These are phyloP conservation scores for Pomacea maculata DNA, from an alignment of 1,140 invertebrate genomes.

Conservation along the genomic window DNA sequence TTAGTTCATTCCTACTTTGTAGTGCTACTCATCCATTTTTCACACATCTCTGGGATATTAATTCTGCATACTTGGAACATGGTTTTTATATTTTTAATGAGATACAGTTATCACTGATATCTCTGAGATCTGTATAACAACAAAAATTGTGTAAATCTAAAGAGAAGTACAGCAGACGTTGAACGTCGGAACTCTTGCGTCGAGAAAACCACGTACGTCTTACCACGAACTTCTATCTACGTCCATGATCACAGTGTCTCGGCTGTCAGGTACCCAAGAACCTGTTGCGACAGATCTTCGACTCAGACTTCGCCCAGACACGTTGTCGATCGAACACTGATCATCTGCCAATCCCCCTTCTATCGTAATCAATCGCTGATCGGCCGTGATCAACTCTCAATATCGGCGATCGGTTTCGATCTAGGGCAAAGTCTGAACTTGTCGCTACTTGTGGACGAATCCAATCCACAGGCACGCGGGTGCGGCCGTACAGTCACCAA, in stretches of 20 bases:
- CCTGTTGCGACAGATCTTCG: neutral
- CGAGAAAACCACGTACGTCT: neutral
- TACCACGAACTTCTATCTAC: neutral
- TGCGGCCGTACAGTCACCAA: neutral
- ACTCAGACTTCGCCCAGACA: neutral
- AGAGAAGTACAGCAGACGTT: neutral
- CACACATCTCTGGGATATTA: too few species aligned
- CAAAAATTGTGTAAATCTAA: neutral
- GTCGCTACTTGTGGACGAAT: neutral
- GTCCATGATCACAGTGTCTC: neutral
- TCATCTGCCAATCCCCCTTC: neutral
- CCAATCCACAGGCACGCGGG: neutral
- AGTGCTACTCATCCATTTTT: too few species aligned
- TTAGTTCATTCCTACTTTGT: too few species aligned
- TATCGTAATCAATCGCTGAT: slow-evolving; percentile 1
- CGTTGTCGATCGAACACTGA: neutral
- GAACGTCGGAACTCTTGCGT: neutral
- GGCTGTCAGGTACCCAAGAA: neutral
- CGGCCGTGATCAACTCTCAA: slow-evolving; percentile 14
- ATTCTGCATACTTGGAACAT: too few species aligned
- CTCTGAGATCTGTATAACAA: too few species aligned
- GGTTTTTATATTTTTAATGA: too few species aligned
- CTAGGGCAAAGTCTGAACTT: slow-evolving; percentile 64
- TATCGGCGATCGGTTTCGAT: neutral
- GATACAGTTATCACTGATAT: too few species aligned